These are phyloP conservation scores for Atta texana DNA, from an alignment of 1,140 invertebrate species.

Conservation along the genomic window DNA sequence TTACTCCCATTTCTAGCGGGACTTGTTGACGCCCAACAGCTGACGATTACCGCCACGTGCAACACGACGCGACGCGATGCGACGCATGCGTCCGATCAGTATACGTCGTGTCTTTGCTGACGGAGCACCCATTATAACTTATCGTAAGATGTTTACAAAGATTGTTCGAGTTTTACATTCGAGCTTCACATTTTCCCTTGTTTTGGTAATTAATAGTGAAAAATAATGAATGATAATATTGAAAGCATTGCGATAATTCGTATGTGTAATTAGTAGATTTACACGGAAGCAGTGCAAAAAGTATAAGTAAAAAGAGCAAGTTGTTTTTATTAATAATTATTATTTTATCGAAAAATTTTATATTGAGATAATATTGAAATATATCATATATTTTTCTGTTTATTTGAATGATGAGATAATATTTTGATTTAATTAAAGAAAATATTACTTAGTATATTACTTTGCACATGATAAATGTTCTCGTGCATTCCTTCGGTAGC, in stretches of 20 bases:
- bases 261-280: neutral
- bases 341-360: neutral
- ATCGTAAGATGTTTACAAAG: neutral
- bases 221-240: neutral
- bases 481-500: neutral
- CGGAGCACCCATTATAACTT: slow-evolving; percentile 3
- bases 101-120: neutral
- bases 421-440: neutral
- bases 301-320: neutral
- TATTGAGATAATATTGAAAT: neutral
- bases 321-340: neutral
- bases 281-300: neutral
- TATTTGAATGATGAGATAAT: neutral
- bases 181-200: neutral
- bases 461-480: neutral
- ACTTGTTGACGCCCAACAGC: slow-evolving; percentile 63
- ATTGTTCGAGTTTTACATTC: neutral
- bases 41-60: slow-evolving; percentile 50
- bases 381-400: neutral
- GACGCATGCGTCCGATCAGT: slow-evolving; percentile 49
- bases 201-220: neutral
- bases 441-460: neutral
- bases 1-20: slow-evolving; percentile 39
- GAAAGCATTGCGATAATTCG: neutral
- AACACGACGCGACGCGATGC: slow-evolving; percentile 15